Percentiles rank a stretch among this genome's conserved stretches.
Conservation (phyloP, 2,888 invertebrate genomes). For the Hypolimnas misippus region DNA sequence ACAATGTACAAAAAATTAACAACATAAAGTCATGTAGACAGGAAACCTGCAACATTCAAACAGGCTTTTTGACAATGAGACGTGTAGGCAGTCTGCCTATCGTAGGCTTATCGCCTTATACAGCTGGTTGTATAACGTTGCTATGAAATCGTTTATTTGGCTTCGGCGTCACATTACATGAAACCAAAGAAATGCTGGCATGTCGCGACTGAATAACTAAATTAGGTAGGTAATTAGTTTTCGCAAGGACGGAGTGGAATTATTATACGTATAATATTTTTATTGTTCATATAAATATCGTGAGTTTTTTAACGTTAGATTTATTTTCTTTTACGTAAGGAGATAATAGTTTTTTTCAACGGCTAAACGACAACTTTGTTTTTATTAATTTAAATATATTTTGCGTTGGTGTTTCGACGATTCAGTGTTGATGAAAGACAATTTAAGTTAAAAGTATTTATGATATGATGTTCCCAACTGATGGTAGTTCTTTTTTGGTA, state of each 20-base stretch:
- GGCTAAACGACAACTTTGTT: too few relatives aligned
- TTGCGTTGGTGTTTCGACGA: too few relatives aligned
- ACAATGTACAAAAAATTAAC: neutral
- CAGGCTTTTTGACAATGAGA: constrained; percentile 13
- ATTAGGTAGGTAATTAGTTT: constrained; percentile 18
- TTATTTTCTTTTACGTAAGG: too few relatives aligned
- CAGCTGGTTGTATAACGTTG: constrained; percentile 10
- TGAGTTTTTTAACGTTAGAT: too few relatives aligned
- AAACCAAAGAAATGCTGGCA: constrained; percentile 40
- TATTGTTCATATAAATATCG: too few relatives aligned
- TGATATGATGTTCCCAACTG: too few relatives aligned
- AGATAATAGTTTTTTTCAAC: too few relatives aligned
- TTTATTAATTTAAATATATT: too few relatives aligned
- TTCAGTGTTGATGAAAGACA: too few relatives aligned
- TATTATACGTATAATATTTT: neutral
- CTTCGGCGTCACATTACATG: constrained; percentile 46
- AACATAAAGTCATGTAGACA: neutral
- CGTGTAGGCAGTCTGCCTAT: constrained; percentile 10
- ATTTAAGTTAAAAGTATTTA: too few relatives aligned
- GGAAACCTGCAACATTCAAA: constrained; percentile 9
- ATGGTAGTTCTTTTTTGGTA: too few relatives aligned
- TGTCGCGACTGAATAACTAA: constrained; percentile 37
- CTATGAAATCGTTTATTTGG: constrained; percentile 25
- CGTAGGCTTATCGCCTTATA: constrained; percentile 22
- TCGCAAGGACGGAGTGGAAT: neutral